These are phyloP conservation scores for Eristalinus aeneus DNA, from an alignment of 2,888 invertebrate species.

Conservation along the genomic window DNA sequence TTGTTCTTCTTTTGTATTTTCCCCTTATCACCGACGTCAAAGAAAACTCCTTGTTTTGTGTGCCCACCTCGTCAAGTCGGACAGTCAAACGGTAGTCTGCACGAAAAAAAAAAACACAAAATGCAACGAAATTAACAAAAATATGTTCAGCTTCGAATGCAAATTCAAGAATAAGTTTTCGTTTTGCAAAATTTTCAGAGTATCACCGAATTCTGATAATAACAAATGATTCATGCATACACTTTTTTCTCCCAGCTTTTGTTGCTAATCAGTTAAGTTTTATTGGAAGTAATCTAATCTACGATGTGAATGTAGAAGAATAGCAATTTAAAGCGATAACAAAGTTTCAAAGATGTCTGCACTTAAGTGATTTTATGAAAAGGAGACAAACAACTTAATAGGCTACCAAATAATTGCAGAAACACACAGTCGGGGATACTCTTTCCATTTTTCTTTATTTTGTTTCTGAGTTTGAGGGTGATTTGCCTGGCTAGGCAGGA, in stretches of 20 bases:
- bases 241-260: background rate
- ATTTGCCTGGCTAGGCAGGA: slow-evolving; percentile 22
- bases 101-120: slow-evolving; percentile 6
- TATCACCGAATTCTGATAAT: slow-evolving; percentile 8
- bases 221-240: slow-evolving; percentile 56
- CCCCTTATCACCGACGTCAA: slow-evolving; percentile 34
- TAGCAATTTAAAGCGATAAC: background rate
- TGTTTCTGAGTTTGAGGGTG: slow-evolving; percentile 8
- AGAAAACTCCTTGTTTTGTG: slow-evolving; percentile 9
- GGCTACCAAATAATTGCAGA: background rate
- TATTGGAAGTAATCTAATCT: slow-evolving; percentile 48
- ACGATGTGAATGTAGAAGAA: background rate
- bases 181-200: background rate
- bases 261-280: slow-evolving; percentile 53
- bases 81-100: slow-evolving; percentile 33
- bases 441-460: slow-evolving; percentile 5
- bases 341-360: background rate
- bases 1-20: slow-evolving; percentile 2
- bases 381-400: background rate
- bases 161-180: background rate
- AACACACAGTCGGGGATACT: background rate
- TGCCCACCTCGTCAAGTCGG: slow-evolving; percentile 49
- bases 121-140: background rate
- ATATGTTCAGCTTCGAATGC: background rate
- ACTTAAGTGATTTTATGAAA: background rate